Percentiles rank a stretch among this genome's conserved stretches.
Evolutionary conservation across 2,888 invertebrate species (phyloP).

Genomic region (Cybosia mesomella): DNA sequence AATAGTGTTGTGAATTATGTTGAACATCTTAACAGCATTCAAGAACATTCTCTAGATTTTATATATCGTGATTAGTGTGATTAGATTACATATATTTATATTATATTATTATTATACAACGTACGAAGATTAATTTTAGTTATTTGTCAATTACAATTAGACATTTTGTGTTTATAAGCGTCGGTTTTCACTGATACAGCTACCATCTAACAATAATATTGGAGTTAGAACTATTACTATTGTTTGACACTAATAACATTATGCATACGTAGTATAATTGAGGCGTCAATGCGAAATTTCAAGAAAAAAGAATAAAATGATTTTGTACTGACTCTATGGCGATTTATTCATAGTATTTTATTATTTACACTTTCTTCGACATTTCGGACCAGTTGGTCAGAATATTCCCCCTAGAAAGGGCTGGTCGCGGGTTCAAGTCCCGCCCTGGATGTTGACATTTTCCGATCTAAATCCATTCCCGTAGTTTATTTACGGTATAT

Average conservation of each 20-base stretch:
- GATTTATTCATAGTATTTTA: too few relatives aligned
- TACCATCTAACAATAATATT: constrained; percentile 48
- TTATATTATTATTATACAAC: constrained; percentile 27
- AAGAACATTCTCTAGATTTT: background rate
- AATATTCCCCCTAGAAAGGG: too few relatives aligned
- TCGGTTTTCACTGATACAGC: background rate
- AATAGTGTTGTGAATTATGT: background rate
- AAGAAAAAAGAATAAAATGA: background rate
- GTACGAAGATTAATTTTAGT: constrained; percentile 51
- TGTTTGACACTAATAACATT: background rate
- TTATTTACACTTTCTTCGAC: too few relatives aligned
- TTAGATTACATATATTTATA: constrained; percentile 30
- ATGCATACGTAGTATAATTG: constrained; percentile 22
- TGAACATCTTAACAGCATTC: background rate
- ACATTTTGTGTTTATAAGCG: background rate
- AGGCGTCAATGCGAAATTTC: constrained; percentile 38
- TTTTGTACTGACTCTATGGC: too few relatives aligned
- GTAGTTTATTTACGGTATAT: too few relatives aligned
- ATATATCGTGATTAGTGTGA: background rate
- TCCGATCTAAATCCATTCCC: too few relatives aligned
- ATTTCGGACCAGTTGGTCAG: too few relatives aligned
- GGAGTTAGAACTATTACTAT: background rate
- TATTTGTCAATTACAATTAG: constrained; percentile 54
- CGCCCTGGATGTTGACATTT: too few relatives aligned
- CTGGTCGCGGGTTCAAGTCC: too few relatives aligned